phyloP scores from a whole-genome alignment of 1,140 invertebrate genomes.

The Pentalonia nigronervosa region DNA sequence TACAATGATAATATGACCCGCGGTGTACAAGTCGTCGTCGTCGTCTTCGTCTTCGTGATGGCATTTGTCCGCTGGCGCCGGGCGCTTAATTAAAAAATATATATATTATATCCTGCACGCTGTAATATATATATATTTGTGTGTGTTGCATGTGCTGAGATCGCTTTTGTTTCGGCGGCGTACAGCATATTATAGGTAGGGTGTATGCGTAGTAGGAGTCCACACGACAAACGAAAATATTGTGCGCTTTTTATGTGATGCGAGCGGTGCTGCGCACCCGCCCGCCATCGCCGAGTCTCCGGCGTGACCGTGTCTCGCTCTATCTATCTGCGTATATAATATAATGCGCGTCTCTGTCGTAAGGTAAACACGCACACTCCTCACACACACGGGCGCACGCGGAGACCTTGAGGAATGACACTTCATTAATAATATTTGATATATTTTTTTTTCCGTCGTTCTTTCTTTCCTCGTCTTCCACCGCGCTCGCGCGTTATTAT shows the following conservation, averaged over 20 bases:
- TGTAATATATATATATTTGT: not conserved
- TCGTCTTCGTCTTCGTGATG: not conserved
- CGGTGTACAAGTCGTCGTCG: not conserved
- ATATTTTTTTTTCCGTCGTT: slow-evolving; percentile 26
- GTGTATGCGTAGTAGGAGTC: not conserved
- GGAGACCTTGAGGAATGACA: slow-evolving; percentile 56
- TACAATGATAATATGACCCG: slow-evolving; percentile 37
- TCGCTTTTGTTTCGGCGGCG: slow-evolving; percentile 34
- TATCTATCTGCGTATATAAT: not conserved
- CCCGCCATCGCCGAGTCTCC: not conserved
- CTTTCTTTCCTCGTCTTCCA: slow-evolving; percentile 13
- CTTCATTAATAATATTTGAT: slow-evolving; percentile 58
- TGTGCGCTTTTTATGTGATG: slow-evolving; percentile 32
- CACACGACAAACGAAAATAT: slow-evolving; percentile 40
- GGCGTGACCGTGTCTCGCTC: not conserved
- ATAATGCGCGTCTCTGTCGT: slow-evolving; percentile 1
- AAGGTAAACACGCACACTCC: slow-evolving; percentile 9
- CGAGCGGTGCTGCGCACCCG: not conserved
- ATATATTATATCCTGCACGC: not conserved
- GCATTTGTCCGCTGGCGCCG: slow-evolving; percentile 54
- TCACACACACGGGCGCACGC: not conserved
- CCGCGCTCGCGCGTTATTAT: not conserved
- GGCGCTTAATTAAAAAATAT: slow-evolving; percentile 57
- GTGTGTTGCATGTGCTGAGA: not conserved
- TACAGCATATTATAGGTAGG: not conserved